Conservation (phyloP, 2,888 invertebrate species). For the Ichneumoninae sp. region DNA sequence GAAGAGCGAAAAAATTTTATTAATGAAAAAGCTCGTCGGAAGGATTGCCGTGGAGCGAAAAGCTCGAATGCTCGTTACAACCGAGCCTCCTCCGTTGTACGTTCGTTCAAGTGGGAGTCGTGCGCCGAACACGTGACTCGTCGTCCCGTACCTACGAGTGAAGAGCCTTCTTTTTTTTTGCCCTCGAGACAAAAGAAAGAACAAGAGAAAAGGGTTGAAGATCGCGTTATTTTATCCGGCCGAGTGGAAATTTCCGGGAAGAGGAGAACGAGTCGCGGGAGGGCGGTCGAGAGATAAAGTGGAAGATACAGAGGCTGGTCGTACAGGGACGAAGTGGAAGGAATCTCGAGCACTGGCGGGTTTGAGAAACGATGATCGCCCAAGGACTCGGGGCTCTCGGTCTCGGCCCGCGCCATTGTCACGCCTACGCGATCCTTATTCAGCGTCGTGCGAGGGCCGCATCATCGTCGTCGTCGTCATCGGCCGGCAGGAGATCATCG, state of each 20-base stretch:
- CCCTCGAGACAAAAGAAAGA: slow-evolving; percentile 8
- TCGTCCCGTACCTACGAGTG: slow-evolving; percentile 18
- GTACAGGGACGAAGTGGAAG: slow-evolving; percentile 1
- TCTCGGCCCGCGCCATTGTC: slow-evolving; percentile 57
- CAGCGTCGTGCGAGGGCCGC: slow-evolving; percentile 31
- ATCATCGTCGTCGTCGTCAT: slow-evolving; percentile 13
- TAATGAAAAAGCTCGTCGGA: slow-evolving; percentile 7
- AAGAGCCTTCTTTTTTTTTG: not conserved
- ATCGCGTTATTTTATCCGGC: not conserved
- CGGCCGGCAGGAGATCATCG: slow-evolving; percentile 55
- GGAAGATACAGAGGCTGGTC: not conserved
- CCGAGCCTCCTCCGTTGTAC: not conserved
- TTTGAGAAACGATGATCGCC: slow-evolving; percentile 66
- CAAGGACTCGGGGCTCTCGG: slow-evolving; percentile 58
- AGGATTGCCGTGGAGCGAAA: not conserved
- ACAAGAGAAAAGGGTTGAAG: slow-evolving; percentile 16
- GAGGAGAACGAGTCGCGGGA: not conserved
- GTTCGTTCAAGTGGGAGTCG: slow-evolving; percentile 16
- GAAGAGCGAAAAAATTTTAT: not conserved
- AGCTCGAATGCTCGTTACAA: slow-evolving; percentile 9
- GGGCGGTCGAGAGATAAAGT: not conserved
- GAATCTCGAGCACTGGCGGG: slow-evolving; percentile 47
- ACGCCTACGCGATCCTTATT: slow-evolving; percentile 50
- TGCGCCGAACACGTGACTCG: slow-evolving; percentile 35
- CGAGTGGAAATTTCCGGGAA: not conserved